These are phyloP conservation scores for Strigamia crassipes DNA, from an alignment of 2,888 invertebrate genomes.

Conservation along the genomic window DNA sequence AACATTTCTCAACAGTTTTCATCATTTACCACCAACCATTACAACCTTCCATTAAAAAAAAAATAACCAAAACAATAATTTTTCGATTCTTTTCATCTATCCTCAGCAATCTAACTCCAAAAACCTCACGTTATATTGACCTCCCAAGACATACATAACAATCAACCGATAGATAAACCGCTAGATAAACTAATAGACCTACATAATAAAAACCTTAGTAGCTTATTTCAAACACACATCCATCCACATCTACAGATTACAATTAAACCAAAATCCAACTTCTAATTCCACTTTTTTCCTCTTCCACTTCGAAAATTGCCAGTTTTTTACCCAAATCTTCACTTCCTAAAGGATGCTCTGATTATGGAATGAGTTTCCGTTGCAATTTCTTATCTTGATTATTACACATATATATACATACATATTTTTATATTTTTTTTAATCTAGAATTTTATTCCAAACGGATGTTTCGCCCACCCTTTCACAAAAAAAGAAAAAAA, in stretches of 20 bases:
- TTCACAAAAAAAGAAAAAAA: background rate
- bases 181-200: no score
- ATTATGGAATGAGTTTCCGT: slow-evolving; percentile 25
- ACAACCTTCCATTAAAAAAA: no score
- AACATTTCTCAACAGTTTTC: no score
- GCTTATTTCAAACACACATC: background rate
- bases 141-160: no score
- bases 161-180: no score
- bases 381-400: slow-evolving; percentile 19
- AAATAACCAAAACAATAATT: no score
- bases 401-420: background rate
- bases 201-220: no score
- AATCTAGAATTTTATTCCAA: slow-evolving; percentile 11
- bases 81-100: no score
- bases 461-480: slow-evolving; percentile 29
- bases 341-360: slow-evolving; percentile 27
- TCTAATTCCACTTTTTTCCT: background rate
- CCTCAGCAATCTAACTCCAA: no score
- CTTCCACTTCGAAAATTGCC: background rate
- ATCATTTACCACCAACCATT: no score
- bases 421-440: background rate
- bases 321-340: background rate
- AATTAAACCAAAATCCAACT: background rate
- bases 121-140: no score
- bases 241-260: background rate